Evolutionary conservation across 2,113 vertebrate species (phyloP), one percentile per base, ranked within the genome.

Genomic region (Sclerurus mexicanus): DNA sequence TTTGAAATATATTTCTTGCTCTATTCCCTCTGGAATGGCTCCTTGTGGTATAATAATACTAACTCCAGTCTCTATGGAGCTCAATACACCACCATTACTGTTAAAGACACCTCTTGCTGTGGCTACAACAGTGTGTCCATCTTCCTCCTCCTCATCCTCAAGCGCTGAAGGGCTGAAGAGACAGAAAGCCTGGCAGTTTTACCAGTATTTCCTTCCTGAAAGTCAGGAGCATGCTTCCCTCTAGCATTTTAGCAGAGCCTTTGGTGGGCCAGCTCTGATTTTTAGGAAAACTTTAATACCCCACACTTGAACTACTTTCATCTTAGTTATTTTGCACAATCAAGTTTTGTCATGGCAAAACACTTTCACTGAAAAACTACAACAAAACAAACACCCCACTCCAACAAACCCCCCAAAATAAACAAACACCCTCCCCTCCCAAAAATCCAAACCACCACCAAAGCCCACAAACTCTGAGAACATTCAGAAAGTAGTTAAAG

Each of bases 1-100:
- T 98, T 99, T 99, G 97, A 99, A 99, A 98, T 99, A 99, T 95
- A 99, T 99, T 97, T 99, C 99, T 97, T 99, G 99, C 91, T 99
- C 99, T 82, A 99, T 98, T 50, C 98, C 99, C 82, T 99, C 99
- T 1, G 99, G 99, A 95, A 99, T 99, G 97, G 99, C 99, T 73
- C 99, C 99, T 97, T 99, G 99, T 12, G 99, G 99, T 97, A 99
- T 99, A 96, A 99, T 99, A 96, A 99, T 99, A 97, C 99, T 99
- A 95, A 99, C 99, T 25, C 99, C 99, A 3, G 99, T 99, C 98
- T 99, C 99, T 42, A 99, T 99, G 89, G 99, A 99, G 97, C 99
- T 99, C 96, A 99, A 90, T 28, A 99, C 99, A 13, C 99, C 99
- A 40, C 99, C 99, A 35, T 99, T 99, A 97, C 99, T 98, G 97